These are phyloP conservation scores for Drosophila maculinotata DNA, from an alignment of 2,888 invertebrate species.

Conservation along the genomic window DNA sequence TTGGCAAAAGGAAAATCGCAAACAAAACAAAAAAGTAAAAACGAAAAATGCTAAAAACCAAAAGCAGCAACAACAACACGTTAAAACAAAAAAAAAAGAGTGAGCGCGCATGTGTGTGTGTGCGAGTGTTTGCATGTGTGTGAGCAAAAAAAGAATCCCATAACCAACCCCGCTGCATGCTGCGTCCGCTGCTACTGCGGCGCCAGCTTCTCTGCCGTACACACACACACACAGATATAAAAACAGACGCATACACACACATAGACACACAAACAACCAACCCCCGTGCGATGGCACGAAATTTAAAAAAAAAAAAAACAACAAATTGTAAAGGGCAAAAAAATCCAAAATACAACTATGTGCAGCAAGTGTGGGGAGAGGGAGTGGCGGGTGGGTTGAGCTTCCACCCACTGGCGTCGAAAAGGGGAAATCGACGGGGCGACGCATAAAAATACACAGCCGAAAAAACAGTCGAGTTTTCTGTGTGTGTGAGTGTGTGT, in stretches of 20 bases:
- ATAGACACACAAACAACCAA: constrained; percentile 62
- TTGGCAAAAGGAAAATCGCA: constrained; percentile 64
- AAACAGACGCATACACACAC: constrained; percentile 30
- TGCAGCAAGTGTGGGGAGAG: constrained; percentile 38
- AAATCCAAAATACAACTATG: constrained; percentile 63
- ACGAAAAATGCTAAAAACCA: constrained; percentile 72
- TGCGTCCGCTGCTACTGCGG: constrained; percentile 46
- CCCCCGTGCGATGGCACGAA: constrained; percentile 65
- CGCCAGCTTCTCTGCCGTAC: constrained; percentile 32
- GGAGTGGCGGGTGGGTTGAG: not conserved
- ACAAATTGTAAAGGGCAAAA: constrained; percentile 59
- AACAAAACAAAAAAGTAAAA: constrained; percentile 72
- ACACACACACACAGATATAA: constrained; percentile 40
- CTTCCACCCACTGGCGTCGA: constrained; percentile 57
- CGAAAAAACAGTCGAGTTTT: constrained; percentile 27
- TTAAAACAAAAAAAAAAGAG: constrained; percentile 43
- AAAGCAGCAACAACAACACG: constrained; percentile 49
- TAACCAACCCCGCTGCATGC: constrained; percentile 76
- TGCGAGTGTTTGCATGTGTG: constrained; percentile 33
- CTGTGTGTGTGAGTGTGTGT: constrained; percentile 14
- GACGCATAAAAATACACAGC: constrained; percentile 68
- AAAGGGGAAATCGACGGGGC: constrained; percentile 73
- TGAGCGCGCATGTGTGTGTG: constrained; percentile 45
- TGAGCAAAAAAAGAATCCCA: constrained; percentile 57
- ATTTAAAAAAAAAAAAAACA: constrained; percentile 62